Evolutionary conservation across 2,888 invertebrate species (phyloP).

Genomic region (Acleris cristana): DNA sequence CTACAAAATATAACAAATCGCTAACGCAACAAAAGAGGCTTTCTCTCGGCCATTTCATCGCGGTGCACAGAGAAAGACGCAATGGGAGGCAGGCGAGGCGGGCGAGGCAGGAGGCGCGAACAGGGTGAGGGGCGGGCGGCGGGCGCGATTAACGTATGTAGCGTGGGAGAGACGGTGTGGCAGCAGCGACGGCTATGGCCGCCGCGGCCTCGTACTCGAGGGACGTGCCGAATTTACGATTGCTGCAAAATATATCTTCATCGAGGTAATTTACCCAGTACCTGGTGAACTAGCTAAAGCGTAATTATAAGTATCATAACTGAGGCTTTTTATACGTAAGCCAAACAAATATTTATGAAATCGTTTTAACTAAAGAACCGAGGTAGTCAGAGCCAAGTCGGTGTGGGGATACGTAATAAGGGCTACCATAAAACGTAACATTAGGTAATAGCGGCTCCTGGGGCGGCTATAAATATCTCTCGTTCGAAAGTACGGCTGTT

Average conservation of each 20-base stretch:
- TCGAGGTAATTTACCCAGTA: conserved; percentile 69
- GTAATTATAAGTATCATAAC: neutral
- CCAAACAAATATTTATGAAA: too few relatives aligned
- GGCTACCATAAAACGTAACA: conserved; percentile 82
- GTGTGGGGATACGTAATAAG: conserved; percentile 78
- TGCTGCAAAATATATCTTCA: conserved; percentile 79
- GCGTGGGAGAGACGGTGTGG: conserved; percentile 51
- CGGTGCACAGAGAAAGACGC: conserved; percentile 62
- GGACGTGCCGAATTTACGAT: conserved; percentile 71
- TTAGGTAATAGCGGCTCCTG: conserved; percentile 83
- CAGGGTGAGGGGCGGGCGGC: conserved; percentile 51
- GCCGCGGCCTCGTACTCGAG: conserved; percentile 51
- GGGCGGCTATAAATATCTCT: conserved; percentile 82
- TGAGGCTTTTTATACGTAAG: neutral
- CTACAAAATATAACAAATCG: conserved; percentile 80
- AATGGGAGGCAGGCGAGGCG: conserved; percentile 47
- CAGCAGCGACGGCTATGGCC: conserved; percentile 51
- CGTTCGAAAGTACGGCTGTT: conserved; percentile 80
- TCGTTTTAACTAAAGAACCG: too few relatives aligned
- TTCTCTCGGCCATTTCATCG: conserved; percentile 80
- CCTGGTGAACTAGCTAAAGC: conserved; percentile 57
- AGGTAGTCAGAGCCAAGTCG: conserved; percentile 56
- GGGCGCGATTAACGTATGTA: conserved; percentile 74
- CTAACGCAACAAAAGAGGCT: conserved; percentile 80
- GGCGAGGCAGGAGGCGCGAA: conserved; percentile 41